phyloP scores from a whole-genome alignment of 1,140 invertebrate genomes.

The Zaprionus davidi region DNA sequence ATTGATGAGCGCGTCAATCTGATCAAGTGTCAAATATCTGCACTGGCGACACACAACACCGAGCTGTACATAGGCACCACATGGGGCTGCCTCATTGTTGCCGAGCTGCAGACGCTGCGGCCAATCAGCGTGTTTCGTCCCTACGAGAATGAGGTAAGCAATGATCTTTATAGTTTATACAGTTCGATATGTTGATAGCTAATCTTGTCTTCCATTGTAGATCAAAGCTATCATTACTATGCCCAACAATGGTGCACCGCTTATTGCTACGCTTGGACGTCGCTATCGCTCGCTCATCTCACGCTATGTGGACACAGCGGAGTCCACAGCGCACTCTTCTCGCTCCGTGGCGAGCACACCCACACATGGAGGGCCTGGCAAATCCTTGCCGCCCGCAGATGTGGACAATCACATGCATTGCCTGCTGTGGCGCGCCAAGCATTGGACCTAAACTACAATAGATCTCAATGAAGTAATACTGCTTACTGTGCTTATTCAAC shows the following conservation, averaged over 20 bases:
- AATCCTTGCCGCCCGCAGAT: slow-evolving; percentile 71
- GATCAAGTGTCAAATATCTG: slow-evolving; percentile 93
- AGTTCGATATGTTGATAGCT: neutral
- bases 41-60: slow-evolving; percentile 88
- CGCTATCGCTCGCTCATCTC: slow-evolving; percentile 93
- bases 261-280: slow-evolving; percentile 91
- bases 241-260: slow-evolving; percentile 81
- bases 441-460: slow-evolving; percentile 86
- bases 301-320: slow-evolving; percentile 87
- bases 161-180: neutral
- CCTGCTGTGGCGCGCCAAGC: slow-evolving; percentile 89
- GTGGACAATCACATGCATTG: slow-evolving; percentile 88
- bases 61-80: slow-evolving; percentile 95
- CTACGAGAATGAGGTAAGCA: slow-evolving; percentile 92
- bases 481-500: slow-evolving; percentile 17
- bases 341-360: slow-evolving; percentile 58
- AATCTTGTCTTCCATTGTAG: slow-evolving; percentile 62
- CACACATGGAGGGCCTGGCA: slow-evolving; percentile 65
- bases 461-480: slow-evolving; percentile 52
- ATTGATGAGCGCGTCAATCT: slow-evolving; percentile 94
- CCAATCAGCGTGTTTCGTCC: slow-evolving; percentile 96
- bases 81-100: slow-evolving; percentile 96
- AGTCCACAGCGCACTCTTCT: slow-evolving; percentile 25
- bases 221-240: slow-evolving; percentile 84
- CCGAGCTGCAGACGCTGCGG: slow-evolving; percentile 90